Percentiles rank a stretch among this genome's conserved stretches.
phyloP scores from a whole-genome alignment of 2,113 vertebrate genomes.

The Kryptolebias marmoratus region DNA sequence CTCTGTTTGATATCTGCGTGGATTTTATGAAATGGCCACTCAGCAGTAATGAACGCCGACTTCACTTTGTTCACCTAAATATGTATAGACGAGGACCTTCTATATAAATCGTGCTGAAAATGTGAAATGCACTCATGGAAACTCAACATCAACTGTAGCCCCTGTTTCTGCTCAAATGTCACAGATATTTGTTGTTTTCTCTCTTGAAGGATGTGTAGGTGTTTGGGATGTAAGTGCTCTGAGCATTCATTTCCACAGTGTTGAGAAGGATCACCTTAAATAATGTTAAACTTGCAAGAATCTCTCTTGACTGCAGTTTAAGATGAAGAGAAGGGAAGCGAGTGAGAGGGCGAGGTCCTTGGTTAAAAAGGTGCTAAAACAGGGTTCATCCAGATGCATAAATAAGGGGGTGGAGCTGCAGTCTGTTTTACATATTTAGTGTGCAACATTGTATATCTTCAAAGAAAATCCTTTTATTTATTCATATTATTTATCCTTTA shows the following conservation, averaged over 20 bases:
- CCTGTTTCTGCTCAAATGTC: constrained; percentile 4
- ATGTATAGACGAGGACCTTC: no score
- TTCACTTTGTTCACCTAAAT: no score
- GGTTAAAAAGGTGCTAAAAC: constrained; percentile 59
- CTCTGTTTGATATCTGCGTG: no score
- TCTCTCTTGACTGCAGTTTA: constrained; percentile 36
- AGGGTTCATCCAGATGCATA: constrained; percentile 59
- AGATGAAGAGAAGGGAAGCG: constrained; percentile 18
- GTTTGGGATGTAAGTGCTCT: constrained; percentile 7
- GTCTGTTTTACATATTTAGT: constrained; percentile 41
- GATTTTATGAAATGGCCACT: no score
- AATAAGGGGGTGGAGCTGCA: constrained; percentile 46
- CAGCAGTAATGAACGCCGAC: no score
- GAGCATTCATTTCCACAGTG: neutral
- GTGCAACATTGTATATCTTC: neutral
- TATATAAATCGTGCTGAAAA: no score
- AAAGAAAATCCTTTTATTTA: no score
- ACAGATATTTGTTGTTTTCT: constrained; percentile 34
- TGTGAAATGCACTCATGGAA: no score
- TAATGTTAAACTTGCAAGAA: constrained; percentile 11
- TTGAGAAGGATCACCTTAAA: constrained; percentile 21
- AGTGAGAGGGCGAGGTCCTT: constrained; percentile 44
- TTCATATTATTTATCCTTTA: no score
- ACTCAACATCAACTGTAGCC: no score
- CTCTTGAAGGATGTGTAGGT: constrained; percentile 24